Percentiles rank a stretch among this genome's conserved stretches.
These are phyloP conservation scores for Ectemnius cavifrons DNA, from an alignment of 2,888 invertebrate genomes.

Conservation along the genomic window DNA sequence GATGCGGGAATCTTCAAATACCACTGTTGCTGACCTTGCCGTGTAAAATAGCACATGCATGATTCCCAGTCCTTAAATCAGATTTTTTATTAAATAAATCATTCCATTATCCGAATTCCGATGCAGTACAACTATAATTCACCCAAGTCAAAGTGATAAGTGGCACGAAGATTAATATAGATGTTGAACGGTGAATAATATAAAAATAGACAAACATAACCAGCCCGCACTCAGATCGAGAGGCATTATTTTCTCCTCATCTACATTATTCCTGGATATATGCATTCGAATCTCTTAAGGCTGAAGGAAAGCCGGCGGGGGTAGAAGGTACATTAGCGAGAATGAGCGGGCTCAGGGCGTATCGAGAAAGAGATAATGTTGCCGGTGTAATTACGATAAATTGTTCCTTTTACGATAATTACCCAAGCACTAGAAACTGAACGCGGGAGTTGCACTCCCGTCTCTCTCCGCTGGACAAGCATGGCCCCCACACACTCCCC, in stretches of 20 bases:
- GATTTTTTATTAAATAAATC: slow-evolving; percentile 49
- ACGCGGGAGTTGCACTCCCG: slow-evolving; percentile 26
- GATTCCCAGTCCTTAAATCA: slow-evolving; percentile 41
- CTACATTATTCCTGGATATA: too few species aligned
- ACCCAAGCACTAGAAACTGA: slow-evolving; percentile 33
- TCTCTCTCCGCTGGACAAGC: slow-evolving; percentile 27
- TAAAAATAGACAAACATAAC: too few species aligned
- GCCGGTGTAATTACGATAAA: slow-evolving; percentile 54
- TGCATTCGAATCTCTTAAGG: slow-evolving; percentile 21
- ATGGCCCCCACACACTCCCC: slow-evolving; percentile 17
- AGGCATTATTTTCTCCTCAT: too few species aligned
- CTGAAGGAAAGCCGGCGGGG: not conserved
- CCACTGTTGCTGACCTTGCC: slow-evolving; percentile 18
- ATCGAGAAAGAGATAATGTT: slow-evolving; percentile 30
- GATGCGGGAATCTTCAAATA: slow-evolving; percentile 30
- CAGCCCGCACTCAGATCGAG: too few species aligned
- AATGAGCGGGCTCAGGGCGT: slow-evolving; percentile 17
- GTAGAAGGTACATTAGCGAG: not conserved
- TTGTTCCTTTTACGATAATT: slow-evolving; percentile 53
- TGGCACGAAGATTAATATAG: not conserved
- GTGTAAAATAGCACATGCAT: slow-evolving; percentile 31
- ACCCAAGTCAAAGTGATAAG: slow-evolving; percentile 48
- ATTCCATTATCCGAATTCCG: slow-evolving; percentile 17
- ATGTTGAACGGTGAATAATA: too few species aligned
- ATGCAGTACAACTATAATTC: slow-evolving; percentile 26